Conservation (phyloP, 2,113 vertebrate species). For the Plecturocebus donacophilus region DNA sequence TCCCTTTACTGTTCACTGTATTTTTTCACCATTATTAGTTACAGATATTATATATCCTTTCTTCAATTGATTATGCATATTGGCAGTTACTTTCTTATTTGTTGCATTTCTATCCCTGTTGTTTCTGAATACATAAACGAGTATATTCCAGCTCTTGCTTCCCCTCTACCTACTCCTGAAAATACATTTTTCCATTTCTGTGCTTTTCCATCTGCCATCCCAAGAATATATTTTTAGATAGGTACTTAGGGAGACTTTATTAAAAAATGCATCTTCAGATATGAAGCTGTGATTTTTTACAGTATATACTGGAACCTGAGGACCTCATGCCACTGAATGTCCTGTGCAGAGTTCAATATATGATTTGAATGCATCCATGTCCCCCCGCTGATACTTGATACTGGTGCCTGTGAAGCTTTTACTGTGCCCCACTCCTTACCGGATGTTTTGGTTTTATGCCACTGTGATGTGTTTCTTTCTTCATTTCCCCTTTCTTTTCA, state of each 20-base stretch:
- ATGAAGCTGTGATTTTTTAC: no score
- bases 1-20: neutral
- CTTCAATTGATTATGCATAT: neutral
- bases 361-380: accelerated
- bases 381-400: accelerated
- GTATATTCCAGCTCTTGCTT: no score
- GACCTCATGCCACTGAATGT: no score
- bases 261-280: neutral
- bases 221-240: neutral
- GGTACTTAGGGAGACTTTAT: neutral
- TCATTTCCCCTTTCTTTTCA: neutral
- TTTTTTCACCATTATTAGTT: neutral
- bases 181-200: neutral
- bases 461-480: neutral
- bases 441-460: neutral
- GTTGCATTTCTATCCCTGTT: neutral
- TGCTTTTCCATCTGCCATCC: neutral
- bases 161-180: neutral
- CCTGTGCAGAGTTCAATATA: accelerated
- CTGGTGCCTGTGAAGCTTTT: no score
- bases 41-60: neutral
- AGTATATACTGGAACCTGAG: accelerated
- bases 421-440: no score
- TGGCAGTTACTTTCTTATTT: neutral
- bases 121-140: neutral